A percentile compares a stretch with the other conserved stretches of the same genome.
These are phyloP conservation scores for Epinotia bilunana DNA, from an alignment of 2,888 invertebrate species.

Conservation along the genomic window DNA sequence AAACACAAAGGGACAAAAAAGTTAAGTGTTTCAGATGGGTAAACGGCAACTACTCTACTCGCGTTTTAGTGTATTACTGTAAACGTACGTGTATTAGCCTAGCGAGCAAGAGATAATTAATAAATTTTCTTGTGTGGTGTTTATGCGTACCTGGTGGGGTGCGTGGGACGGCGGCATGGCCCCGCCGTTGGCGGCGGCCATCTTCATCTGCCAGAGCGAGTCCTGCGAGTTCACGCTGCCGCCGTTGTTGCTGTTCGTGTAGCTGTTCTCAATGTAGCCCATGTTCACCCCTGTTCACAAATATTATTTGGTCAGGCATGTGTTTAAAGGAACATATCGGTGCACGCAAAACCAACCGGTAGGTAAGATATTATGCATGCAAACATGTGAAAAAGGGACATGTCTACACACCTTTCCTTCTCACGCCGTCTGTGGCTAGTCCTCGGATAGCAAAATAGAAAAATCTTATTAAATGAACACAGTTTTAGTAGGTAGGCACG, in stretches of 20 bases:
- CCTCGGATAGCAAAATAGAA: slow-evolving; percentile 43
- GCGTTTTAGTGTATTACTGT: not conserved
- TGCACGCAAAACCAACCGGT: not conserved
- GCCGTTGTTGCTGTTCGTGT: slow-evolving; percentile 97
- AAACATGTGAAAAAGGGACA: not conserved
- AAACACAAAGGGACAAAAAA: too few relatives aligned
- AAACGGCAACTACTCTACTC: too few relatives aligned
- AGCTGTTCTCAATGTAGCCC: slow-evolving; percentile 96
- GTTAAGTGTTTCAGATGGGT: too few relatives aligned
- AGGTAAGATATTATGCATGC: not conserved
- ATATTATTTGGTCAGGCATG: not conserved
- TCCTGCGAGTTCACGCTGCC: slow-evolving; percentile 97
- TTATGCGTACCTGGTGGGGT: slow-evolving; percentile 26
- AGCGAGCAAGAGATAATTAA: not conserved
- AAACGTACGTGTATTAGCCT: not conserved
- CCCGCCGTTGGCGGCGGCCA: slow-evolving; percentile 90
- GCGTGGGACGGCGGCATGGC: slow-evolving; percentile 79
- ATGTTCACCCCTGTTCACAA: slow-evolving; percentile 90
- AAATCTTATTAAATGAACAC: slow-evolving; percentile 30
- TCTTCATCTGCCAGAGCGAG: slow-evolving; percentile 97
- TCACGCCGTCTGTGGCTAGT: slow-evolving; percentile 36
- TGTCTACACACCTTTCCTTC: slow-evolving; percentile 32
- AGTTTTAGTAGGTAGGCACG: not conserved
- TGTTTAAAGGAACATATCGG: not conserved
- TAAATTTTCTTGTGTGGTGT: not conserved